Evolutionary conservation across 2,113 vertebrate genomes (phyloP).

Genomic region (Sinocyclocheilus anophthalmus): DNA sequence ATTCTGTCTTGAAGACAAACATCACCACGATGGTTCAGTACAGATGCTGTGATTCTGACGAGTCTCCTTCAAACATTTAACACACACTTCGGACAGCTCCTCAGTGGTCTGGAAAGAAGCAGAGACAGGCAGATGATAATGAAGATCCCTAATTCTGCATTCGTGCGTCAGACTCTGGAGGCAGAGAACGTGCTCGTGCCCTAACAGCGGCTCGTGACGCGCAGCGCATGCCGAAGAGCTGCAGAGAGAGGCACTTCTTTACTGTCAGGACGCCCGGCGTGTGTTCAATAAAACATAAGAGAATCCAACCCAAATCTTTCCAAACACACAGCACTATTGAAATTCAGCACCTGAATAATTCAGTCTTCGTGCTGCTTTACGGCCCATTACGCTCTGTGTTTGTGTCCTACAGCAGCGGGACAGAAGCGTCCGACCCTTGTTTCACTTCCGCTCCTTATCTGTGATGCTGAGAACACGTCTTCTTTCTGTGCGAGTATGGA

Average conservation of each 20-base stretch:
- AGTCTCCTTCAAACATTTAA: neutral
- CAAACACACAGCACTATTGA: slow-evolving; percentile 40
- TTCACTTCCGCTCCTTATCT: neutral
- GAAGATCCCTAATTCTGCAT: neutral
- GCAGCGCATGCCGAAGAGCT: neutral
- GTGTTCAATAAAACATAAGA: slow-evolving; percentile 49
- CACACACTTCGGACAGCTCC: neutral
- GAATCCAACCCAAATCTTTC: slow-evolving; percentile 30
- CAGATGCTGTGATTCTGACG: neutral
- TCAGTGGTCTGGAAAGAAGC: neutral
- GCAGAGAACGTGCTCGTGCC: neutral
- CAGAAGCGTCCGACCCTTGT: neutral
- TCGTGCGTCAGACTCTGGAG: neutral
- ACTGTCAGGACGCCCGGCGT: neutral
- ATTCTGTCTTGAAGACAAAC: neutral
- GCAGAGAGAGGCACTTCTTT: neutral
- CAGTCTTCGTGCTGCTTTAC: slow-evolving; percentile 31
- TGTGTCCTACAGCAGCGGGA: neutral
- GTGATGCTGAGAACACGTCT: neutral
- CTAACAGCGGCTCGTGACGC: neutral
- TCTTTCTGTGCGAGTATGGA: neutral
- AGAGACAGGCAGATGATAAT: neutral
- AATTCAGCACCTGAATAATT: slow-evolving; percentile 53
- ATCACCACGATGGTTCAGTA: neutral
- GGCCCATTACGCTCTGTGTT: slow-evolving; percentile 37